Conservation (phyloP, 2,113 vertebrate species). For the Bubo blakistoni region DNA sequence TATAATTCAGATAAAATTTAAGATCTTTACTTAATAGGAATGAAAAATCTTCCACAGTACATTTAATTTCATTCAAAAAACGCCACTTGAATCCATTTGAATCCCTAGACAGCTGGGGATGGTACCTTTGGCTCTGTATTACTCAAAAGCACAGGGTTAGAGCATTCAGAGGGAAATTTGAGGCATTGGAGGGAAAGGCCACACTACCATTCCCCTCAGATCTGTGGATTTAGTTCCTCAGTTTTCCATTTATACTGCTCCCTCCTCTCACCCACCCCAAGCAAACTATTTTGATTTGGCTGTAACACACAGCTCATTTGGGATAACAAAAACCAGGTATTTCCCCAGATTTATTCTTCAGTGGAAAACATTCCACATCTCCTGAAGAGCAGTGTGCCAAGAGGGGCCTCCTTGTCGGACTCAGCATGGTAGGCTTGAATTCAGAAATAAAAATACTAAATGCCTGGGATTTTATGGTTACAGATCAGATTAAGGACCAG, state of each 20-base stretch:
- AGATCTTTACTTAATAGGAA: neutral
- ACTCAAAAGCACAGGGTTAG: neutral
- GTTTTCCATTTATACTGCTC: neutral
- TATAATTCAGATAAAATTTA: neutral
- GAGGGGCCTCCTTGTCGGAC: neutral
- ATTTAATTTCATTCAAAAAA: neutral
- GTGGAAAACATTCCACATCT: neutral
- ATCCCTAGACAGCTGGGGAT: neutral
- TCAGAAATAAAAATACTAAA: neutral
- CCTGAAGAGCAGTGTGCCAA: neutral
- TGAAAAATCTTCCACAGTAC: neutral
- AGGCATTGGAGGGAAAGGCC: neutral
- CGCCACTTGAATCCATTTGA: neutral
- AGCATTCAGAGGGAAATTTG: neutral
- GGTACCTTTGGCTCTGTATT: neutral
- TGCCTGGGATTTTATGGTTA: neutral
- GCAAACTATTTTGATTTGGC: neutral
- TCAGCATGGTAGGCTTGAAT: neutral
- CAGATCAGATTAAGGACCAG: neutral
- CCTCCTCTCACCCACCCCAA: neutral
- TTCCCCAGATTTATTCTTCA: neutral
- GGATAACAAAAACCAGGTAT: neutral
- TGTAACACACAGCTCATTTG: accelerated
- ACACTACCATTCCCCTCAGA: neutral
- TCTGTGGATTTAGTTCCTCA: neutral